Base-by-base conservation (phyloP, 2,888 invertebrate genomes). In the Schizaphis graminum region DNA sequence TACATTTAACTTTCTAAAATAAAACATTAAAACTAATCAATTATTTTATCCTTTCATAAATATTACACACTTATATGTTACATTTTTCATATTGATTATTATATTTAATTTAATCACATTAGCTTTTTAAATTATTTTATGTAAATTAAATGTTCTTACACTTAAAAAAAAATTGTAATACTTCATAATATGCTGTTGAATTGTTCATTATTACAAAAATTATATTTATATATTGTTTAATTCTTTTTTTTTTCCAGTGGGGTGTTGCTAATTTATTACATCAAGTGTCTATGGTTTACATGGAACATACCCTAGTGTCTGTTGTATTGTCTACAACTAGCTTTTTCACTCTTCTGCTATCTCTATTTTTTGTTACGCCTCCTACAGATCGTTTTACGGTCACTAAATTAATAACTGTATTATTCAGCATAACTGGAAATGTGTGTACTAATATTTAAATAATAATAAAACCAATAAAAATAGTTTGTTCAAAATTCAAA, bases 241-340 rank as follows among this genome's bases (percentile, higher is more conserved):
- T 89, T 84, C 3, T 89, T 86, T 90, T 91, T 61, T 67, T 67
- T 94, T 94, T 94, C 26, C 90, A 94, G 94, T 94, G 94, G 94
- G 94, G 94, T 86, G 35, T 94, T 91, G 94, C 94, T 91, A 94
- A 94, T 94, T 94, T 94, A 86, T 91, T 94, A 91, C 94, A 94
- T 87, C 94, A 94, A 91, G 47, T 94, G 1, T 94, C 93, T 84
- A 87, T 93, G 47, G 88, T 94, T 85, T 94, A 94, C 56, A 91
- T 94, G 93, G 94, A 94, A 85, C 87, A 94, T 88, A 93, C 57
- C n/a, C 41, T 94, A 53, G 94, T 94, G 67, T 86, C 49, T 94
- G 90, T 90, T 91, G 61, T 94, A 61, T 67, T 94, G 67, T 94
- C 94, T 13, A 94, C 94, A 41, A 94, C 91, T 91, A 94, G 94